Percentiles rank a stretch among this genome's conserved stretches.
Evolutionary conservation across 2,888 invertebrate species (phyloP).

Genomic region (Hybos culiciformis): DNA sequence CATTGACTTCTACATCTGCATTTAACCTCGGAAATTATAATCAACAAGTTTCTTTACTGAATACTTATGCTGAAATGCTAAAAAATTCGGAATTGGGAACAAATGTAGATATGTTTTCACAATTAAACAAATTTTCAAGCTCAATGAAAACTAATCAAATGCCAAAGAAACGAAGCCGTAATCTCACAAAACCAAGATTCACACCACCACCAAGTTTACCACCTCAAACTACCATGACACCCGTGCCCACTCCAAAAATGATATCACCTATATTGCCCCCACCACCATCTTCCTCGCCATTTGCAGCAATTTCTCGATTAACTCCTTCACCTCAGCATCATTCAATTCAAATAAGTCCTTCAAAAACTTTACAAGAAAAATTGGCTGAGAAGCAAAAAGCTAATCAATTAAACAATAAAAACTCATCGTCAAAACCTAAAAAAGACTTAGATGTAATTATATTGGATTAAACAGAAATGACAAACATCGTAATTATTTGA

Average conservation of each 20-base stretch:
- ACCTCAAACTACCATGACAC: conserved; percentile 8
- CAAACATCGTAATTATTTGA: too few species aligned
- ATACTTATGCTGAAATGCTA: conserved; percentile 18
- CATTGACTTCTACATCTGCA: too few species aligned
- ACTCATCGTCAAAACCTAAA: too few species aligned
- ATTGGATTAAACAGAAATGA: too few species aligned
- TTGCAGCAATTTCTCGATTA: conserved; percentile 6
- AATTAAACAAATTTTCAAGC: conserved; percentile 17
- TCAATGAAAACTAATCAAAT: conserved; percentile 8
- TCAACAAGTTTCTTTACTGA: conserved; percentile 16
- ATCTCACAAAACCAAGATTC: conserved; percentile 15
- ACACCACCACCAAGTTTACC: conserved; percentile 9
- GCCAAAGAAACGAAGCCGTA: conserved; percentile 17
- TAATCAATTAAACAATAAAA: conserved; percentile 8
- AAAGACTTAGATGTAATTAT: too few species aligned
- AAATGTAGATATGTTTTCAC: conserved; percentile 13
- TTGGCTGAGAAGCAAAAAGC: conserved; percentile 47
- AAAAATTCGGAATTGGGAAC: conserved; percentile 12
- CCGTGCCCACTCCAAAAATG: background rate
- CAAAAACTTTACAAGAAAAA: conserved; percentile 55
- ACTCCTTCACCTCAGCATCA: conserved; percentile 7
- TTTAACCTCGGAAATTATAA: conserved; percentile 17
- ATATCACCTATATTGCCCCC: conserved; percentile 1
- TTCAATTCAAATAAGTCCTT: conserved; percentile 38
- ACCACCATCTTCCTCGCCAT: background rate